Percentiles rank a stretch among this genome's conserved stretches.
Evolutionary conservation across 2,113 vertebrate species (phyloP).

Genomic region (Apteryx owenii): DNA sequence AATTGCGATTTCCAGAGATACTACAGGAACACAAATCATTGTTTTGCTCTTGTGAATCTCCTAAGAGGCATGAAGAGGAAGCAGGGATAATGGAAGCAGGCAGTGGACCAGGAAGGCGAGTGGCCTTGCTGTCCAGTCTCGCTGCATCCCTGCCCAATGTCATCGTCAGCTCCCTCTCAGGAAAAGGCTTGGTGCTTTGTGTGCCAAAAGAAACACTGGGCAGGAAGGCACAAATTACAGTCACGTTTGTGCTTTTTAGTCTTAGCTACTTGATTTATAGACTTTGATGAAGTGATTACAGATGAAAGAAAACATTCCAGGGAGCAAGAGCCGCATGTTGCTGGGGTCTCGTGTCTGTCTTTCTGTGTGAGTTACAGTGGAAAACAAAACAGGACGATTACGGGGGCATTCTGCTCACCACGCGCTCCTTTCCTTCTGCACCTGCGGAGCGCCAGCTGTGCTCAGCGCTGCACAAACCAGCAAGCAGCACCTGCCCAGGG

Average conservation of each 20-base stretch:
- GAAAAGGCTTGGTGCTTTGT: conserved; percentile 59
- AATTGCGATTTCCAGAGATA: not conserved
- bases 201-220: conserved; percentile 68
- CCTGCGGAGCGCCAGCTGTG: accelerated
- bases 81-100: conserved; percentile 10
- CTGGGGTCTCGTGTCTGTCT: conserved; percentile 15
- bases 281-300: conserved; percentile 69
- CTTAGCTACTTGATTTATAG: conserved; percentile 65
- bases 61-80: not conserved
- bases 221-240: conserved; percentile 77
- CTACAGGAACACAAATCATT: not conserved
- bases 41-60: not conserved
- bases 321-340: conserved; percentile 54
- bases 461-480: not conserved
- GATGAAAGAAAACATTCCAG: conserved; percentile 78
- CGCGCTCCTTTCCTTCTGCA: not conserved
- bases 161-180: conserved; percentile 49
- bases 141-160: conserved; percentile 11
- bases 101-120: not conserved
- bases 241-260: conserved; percentile 58
- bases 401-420: not conserved
- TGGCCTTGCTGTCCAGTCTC: not conserved
- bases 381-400: conserved; percentile 11
- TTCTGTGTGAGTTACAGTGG: not conserved
- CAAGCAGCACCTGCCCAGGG: not conserved